Evolutionary conservation across 2,797 vertebrate species (phyloP).

Genomic region (Poeciliopsis presidionis): DNA sequence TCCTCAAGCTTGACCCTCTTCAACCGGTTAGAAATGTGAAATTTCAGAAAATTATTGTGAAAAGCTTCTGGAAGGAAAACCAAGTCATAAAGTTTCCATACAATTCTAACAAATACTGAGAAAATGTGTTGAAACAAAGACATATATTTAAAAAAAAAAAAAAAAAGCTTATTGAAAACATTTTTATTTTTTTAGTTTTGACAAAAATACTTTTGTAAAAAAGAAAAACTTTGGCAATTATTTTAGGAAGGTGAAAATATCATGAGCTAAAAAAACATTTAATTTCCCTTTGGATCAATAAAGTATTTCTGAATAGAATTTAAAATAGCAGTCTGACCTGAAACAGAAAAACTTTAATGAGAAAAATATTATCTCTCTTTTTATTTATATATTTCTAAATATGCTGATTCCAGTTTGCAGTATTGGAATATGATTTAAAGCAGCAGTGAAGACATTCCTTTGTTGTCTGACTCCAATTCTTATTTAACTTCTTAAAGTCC

Average conservation of each 20-base stretch:
- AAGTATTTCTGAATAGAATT: not conserved
- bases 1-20: not conserved
- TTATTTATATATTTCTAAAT: not conserved
- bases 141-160: not conserved
- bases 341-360: not conserved
- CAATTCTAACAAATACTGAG: not conserved
- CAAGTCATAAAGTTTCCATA: not conserved
- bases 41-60: not conserved
- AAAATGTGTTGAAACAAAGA: not conserved
- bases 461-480: constrained; percentile 4
- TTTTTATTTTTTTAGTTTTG: not conserved
- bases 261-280: not conserved
- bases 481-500: constrained; percentile 24
- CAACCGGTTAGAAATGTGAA: not conserved
- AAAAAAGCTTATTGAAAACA: not conserved
- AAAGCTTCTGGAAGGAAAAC: not conserved
- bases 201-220: not conserved
- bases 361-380: not conserved
- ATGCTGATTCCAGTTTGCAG: not conserved
- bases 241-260: too few species aligned
- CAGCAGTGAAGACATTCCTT: not conserved
- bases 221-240: too few species aligned
- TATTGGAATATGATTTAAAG: not conserved
- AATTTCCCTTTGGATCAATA: not conserved
- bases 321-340: not conserved